These are phyloP conservation scores for Leptodactylus fuscus DNA, from an alignment of 2,113 vertebrate genomes.

Conservation along the genomic window DNA sequence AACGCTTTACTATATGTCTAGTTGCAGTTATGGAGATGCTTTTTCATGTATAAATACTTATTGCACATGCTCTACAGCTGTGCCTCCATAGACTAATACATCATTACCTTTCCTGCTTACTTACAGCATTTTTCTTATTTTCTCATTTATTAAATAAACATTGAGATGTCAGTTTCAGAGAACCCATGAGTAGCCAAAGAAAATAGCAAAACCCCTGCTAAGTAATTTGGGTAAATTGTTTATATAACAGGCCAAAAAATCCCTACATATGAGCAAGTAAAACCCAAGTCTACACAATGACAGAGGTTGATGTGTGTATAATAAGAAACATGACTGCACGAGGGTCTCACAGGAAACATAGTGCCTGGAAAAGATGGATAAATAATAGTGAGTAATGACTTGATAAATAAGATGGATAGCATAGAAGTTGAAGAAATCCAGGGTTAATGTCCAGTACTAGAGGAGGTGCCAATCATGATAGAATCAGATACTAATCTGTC, in stretches of 20 bases:
- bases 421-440: conserved; percentile 13
- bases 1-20: no score
- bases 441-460: not conserved
- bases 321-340: conserved; percentile 19
- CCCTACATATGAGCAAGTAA: not conserved
- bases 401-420: conserved; percentile 11
- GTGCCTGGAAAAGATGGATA: conserved; percentile 9
- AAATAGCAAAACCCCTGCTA: not conserved
- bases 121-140: not conserved
- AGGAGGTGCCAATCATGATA: conserved; percentile 11
- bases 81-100: no score
- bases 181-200: conserved; percentile 22
- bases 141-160: conserved; percentile 17
- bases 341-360: conserved; percentile 31
- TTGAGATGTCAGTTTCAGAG: not conserved
- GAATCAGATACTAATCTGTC: not conserved
- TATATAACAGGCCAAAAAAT: not conserved
- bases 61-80: no score
- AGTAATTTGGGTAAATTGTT: not conserved
- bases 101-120: no score
- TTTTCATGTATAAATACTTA: no score
- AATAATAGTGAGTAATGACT: conserved; percentile 33
- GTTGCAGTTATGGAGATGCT: no score
- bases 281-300: conserved; percentile 4
- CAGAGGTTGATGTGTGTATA: conserved; percentile 22